Conservation (phyloP, 2,888 invertebrate genomes). For the Trichogramma dendrolimi region DNA sequence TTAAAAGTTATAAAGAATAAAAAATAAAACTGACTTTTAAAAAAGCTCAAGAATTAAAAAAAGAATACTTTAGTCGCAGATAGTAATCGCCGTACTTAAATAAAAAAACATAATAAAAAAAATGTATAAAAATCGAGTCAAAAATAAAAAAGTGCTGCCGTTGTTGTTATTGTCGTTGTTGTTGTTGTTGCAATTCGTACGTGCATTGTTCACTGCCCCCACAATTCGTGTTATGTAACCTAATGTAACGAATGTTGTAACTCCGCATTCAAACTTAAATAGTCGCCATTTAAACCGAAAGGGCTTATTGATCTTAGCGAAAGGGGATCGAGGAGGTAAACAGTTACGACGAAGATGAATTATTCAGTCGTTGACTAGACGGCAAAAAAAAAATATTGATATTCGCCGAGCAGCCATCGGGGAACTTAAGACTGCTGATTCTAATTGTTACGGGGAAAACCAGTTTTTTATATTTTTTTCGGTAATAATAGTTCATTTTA, state of each 20-base stretch:
- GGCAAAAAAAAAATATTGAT: conserved; percentile 1
- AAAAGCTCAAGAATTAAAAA: too few relatives aligned
- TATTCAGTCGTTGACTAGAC: too few relatives aligned
- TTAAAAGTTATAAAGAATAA: too few relatives aligned
- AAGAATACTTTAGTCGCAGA: too few relatives aligned
- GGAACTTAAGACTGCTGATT: conserved; percentile 27
- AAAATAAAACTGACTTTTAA: too few relatives aligned
- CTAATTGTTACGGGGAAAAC: background rate
- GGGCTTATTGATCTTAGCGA: too few relatives aligned
- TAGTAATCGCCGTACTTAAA: conserved; percentile 27
- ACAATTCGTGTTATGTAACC: conserved; percentile 49
- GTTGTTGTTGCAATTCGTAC: conserved; percentile 49
- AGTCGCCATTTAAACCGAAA: too few relatives aligned
- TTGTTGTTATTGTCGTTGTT: conserved; percentile 39
- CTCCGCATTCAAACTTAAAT: too few relatives aligned
- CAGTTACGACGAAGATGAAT: too few relatives aligned
- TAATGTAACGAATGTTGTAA: background rate
- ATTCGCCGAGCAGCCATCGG: conserved; percentile 28
- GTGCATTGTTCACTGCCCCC: conserved; percentile 52
- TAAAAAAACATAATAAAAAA: conserved; percentile 32
- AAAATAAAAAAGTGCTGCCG: conserved; percentile 27
- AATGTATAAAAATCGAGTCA: background rate
- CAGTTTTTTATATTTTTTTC: too few relatives aligned
- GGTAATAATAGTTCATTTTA: too few relatives aligned
- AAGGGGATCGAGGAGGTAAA: too few relatives aligned